phyloP scores from a whole-genome alignment of 1,140 invertebrate genomes.

The Philopotamus ludificatus region DNA sequence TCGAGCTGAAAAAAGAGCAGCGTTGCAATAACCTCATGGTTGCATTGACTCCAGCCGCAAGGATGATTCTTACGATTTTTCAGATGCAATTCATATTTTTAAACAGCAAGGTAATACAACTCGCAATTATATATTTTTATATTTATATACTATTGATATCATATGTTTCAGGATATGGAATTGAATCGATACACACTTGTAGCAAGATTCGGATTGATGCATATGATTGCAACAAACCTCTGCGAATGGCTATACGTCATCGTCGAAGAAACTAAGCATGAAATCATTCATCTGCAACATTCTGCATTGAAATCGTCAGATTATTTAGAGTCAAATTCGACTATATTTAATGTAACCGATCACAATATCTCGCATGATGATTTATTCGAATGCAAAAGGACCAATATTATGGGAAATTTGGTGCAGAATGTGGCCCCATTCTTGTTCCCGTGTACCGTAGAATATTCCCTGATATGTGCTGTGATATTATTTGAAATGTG shows the following conservation, averaged over 20 bases:
- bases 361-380: slow-evolving; percentile 11
- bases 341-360: neutral
- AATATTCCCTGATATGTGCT: slow-evolving; percentile 81
- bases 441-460: slow-evolving; percentile 87
- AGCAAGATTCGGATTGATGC: slow-evolving; percentile 77
- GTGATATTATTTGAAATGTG: slow-evolving; percentile 85
- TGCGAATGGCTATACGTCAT: slow-evolving; percentile 82
- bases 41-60: slow-evolving; percentile 60
- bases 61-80: slow-evolving; percentile 65
- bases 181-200: slow-evolving; percentile 63
- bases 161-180: slow-evolving; percentile 55
- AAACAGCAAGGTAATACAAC: slow-evolving; percentile 55
- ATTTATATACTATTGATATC: neutral
- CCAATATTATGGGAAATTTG: slow-evolving; percentile 66
- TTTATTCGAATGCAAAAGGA: slow-evolving; percentile 50
- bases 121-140: neutral
- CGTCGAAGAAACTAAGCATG: slow-evolving; percentile 77
- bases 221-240: slow-evolving; percentile 79
- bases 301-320: neutral
- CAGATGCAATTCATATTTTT: slow-evolving; percentile 75
- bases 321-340: neutral
- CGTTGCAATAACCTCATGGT: slow-evolving; percentile 60
- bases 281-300: slow-evolving; percentile 54
- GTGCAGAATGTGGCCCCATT: slow-evolving; percentile 81
- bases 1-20: slow-evolving; percentile 55